Evolutionary conservation across 2,797 vertebrate genomes (phyloP).

Genomic region (Siniperca obscura): DNA sequence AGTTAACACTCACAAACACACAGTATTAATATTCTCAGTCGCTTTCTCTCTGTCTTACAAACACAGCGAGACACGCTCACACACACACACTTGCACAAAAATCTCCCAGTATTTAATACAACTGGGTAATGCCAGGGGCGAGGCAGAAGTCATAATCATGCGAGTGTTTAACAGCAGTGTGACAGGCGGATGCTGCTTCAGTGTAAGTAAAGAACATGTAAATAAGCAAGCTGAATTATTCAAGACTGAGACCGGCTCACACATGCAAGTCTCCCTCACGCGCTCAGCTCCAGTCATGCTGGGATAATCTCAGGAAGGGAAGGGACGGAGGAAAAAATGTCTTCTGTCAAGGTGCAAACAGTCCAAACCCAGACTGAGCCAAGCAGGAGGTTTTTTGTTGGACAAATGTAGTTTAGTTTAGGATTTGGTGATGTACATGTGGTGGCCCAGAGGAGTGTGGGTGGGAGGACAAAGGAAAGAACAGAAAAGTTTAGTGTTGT

Average conservation of each 20-base stretch:
- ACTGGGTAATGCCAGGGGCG: conserved; percentile 65
- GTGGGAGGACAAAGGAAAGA: background rate
- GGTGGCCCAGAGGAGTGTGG: conserved; percentile 10
- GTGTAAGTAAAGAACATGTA: conserved; percentile 78
- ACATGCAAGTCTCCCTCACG: conserved; percentile 47
- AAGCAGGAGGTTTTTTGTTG: conserved; percentile 15
- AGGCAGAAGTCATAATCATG: conserved; percentile 71
- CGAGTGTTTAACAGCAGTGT: conserved; percentile 75
- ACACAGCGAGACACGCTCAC: conserved; percentile 33
- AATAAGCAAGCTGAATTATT: conserved; percentile 78
- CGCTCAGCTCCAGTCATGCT: conserved; percentile 54
- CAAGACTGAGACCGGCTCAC: conserved; percentile 54
- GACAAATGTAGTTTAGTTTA: conserved; percentile 21
- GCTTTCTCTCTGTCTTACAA: conserved; percentile 46
- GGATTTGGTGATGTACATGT: conserved; percentile 17
- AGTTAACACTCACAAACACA: conserved; percentile 52
- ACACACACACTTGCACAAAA: conserved; percentile 19
- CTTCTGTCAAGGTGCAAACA: conserved; percentile 52
- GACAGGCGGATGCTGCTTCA: conserved; percentile 75
- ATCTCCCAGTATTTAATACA: conserved; percentile 69
- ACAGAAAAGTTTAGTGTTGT: background rate
- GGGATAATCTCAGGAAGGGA: conserved; percentile 59
- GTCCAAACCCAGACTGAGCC: conserved; percentile 18
- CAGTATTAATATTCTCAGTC: conserved; percentile 64
- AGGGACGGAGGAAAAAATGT: background rate